phyloP scores from a whole-genome alignment of 2,888 invertebrate species.

The Apodemia zela region DNA sequence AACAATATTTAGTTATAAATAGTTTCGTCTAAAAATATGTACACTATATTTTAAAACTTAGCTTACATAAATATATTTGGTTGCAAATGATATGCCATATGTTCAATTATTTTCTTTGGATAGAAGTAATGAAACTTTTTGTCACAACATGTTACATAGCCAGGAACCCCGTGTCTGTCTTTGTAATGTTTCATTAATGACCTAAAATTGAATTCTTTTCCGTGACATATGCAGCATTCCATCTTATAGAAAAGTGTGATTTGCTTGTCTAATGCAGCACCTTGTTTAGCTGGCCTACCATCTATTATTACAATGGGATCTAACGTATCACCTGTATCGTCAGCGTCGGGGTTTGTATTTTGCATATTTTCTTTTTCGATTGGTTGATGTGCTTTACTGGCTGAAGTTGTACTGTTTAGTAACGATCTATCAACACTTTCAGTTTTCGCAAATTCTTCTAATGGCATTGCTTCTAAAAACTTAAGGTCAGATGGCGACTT shows the following conservation, averaged over 20 bases:
- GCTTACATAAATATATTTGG: constrained; percentile 72
- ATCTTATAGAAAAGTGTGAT: constrained; percentile 72
- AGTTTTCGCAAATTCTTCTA: constrained; percentile 62
- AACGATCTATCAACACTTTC: constrained; percentile 61
- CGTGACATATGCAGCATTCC: constrained; percentile 74
- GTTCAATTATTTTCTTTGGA: constrained; percentile 72
- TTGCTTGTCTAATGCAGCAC: constrained; percentile 63
- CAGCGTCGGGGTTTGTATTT: constrained; percentile 31
- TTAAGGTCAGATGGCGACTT: constrained; percentile 57
- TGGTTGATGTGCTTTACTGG: constrained; percentile 32
- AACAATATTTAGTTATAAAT: too few relatives aligned
- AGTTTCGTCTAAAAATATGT: too few relatives aligned
- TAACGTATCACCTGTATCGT: constrained; percentile 41
- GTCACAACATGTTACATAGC: constrained; percentile 69
- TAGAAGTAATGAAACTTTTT: constrained; percentile 75
- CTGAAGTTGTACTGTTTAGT: constrained; percentile 40
- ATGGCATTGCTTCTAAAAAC: constrained; percentile 63
- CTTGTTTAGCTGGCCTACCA: constrained; percentile 66
- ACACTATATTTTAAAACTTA: neutral
- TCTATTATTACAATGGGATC: constrained; percentile 62
- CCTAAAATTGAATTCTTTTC: constrained; percentile 63
- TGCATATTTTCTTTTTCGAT: constrained; percentile 33
- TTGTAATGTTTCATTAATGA: constrained; percentile 73
- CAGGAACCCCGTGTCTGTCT: constrained; percentile 71
- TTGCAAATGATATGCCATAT: constrained; percentile 73